Conservation (phyloP, 2,888 invertebrate species). For the Drosophila melanocephala region DNA sequence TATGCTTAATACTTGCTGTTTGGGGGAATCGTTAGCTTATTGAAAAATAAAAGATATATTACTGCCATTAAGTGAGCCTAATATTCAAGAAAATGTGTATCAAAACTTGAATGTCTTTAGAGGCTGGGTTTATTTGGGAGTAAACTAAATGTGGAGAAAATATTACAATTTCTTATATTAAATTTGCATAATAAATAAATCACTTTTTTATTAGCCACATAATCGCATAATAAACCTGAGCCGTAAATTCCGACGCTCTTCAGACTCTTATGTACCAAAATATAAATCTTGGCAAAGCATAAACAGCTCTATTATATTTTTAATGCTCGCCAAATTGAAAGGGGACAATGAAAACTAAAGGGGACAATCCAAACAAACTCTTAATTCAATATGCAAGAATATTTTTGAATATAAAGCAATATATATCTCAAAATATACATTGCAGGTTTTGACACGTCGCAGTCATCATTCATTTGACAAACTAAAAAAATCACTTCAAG, state of each 20-base stretch:
- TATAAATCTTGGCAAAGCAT: constrained; percentile 11
- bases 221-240: constrained; percentile 10
- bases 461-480: no score
- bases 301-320: constrained; percentile 1
- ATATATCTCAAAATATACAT: background rate
- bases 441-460: background rate
- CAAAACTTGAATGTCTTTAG: background rate
- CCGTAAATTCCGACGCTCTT: background rate
- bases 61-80: background rate
- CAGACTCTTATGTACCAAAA: background rate
- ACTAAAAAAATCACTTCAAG: background rate
- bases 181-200: constrained; percentile 11
- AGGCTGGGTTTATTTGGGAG: background rate
- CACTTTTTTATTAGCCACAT: constrained; percentile 6
- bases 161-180: background rate
- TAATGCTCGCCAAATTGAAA: constrained; percentile 8
- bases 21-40: background rate
- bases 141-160: background rate
- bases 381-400: background rate
- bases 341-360: background rate
- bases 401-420: background rate
- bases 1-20: background rate
- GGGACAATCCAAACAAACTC: background rate
- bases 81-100: background rate
- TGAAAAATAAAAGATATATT: constrained; percentile 5